These are phyloP conservation scores for Nemoura dubitans DNA, from an alignment of 2,888 invertebrate species.

Conservation along the genomic window DNA sequence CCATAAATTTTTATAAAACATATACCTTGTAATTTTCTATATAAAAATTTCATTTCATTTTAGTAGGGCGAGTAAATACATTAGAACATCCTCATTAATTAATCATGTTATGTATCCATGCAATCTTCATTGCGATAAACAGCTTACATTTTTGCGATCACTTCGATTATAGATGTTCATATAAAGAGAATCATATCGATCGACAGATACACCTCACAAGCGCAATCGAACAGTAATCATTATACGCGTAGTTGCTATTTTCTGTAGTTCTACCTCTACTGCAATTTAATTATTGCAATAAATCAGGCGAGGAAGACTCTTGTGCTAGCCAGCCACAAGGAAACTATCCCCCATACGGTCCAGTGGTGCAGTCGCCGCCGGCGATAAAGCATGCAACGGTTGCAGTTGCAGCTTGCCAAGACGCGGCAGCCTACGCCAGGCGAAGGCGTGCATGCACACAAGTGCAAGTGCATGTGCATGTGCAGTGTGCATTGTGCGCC, in stretches of 20 bases:
- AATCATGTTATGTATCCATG: not conserved
- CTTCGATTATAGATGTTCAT: not conserved
- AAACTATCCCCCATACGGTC: not conserved
- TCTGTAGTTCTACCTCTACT: not conserved
- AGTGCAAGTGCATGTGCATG: too few species aligned
- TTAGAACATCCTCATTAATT: too few species aligned
- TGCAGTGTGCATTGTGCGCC: too few species aligned
- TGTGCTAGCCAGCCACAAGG: not conserved
- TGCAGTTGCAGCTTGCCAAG: not conserved
- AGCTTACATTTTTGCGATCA: not conserved
- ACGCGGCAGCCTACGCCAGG: not conserved
- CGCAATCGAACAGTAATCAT: not conserved
- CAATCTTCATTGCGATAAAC: not conserved
- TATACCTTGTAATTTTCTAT: not conserved
- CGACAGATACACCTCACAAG: not conserved
- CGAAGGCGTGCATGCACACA: not conserved
- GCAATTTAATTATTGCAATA: slow-evolving; percentile 7
- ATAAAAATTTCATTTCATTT: not conserved
- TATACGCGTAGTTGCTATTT: not conserved
- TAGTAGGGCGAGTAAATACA: too few species aligned
- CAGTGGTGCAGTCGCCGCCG: not conserved
- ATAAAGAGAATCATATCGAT: not conserved
- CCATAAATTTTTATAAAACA: not conserved
- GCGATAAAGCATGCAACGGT: not conserved
- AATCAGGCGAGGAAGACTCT: not conserved